These are phyloP conservation scores for Scolopax rusticola DNA, from an alignment of 2,797 vertebrate species.

Conservation along the genomic window DNA sequence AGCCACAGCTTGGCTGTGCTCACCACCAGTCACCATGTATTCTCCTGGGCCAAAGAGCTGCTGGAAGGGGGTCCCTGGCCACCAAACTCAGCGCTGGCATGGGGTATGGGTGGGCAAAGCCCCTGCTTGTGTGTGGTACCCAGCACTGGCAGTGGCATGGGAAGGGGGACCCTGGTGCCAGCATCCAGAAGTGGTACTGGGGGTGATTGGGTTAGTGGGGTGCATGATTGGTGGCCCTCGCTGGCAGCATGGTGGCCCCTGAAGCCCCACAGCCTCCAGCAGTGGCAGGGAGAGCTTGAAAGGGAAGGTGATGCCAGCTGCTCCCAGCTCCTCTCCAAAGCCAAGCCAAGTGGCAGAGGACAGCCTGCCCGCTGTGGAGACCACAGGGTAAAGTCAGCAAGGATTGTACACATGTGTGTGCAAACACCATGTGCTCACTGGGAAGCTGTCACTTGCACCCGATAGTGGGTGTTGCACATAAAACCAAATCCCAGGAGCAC, in stretches of 20 bases:
- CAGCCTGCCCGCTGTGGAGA: fast-evolving
- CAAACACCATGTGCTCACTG: not conserved
- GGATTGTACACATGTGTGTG: not conserved
- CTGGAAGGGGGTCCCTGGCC: not conserved
- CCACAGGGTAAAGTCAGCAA: not conserved
- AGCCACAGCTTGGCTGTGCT: not conserved
- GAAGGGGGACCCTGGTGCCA: fast-evolving
- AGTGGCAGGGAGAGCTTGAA: not conserved
- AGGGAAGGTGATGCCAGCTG: not conserved
- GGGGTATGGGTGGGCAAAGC: not conserved
- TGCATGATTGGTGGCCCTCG: fast-evolving
- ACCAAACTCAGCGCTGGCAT: fast-evolving
- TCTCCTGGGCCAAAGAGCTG: not conserved
- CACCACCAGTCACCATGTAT: fast-evolving
- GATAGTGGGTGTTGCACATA: not conserved
- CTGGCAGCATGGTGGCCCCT: fast-evolving
- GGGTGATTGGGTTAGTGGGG: not conserved
- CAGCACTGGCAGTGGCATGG: fast-evolving
- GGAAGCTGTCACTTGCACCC: not conserved
- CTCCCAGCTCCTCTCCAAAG: not conserved
- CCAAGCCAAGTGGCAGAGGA: not conserved
- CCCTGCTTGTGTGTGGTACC: fast-evolving
- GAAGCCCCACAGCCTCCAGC: not conserved
- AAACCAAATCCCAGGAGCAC: not conserved
- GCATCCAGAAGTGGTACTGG: not conserved